These are phyloP conservation scores for Aphidius colemani DNA, from an alignment of 2,888 invertebrate genomes.

Conservation along the genomic window DNA sequence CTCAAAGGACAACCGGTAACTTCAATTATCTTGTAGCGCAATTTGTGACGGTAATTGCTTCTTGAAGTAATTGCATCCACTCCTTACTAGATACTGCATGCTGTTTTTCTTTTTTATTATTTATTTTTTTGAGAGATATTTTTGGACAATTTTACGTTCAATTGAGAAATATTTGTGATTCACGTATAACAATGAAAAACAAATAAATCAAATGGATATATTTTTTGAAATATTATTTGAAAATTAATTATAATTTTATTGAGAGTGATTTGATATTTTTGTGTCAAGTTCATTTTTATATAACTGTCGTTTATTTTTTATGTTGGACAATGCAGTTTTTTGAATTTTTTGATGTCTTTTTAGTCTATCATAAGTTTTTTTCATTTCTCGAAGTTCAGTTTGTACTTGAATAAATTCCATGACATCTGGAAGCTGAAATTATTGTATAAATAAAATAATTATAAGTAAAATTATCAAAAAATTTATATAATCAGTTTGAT, in stretches of 20 bases:
- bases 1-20: slow-evolving; percentile 20
- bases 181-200: background rate
- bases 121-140: background rate
- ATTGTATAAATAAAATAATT: slow-evolving; percentile 3
- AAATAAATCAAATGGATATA: background rate
- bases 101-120: background rate
- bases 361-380: slow-evolving; percentile 57
- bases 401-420: slow-evolving; percentile 66
- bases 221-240: slow-evolving; percentile 5
- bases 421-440: slow-evolving; percentile 61
- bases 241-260: too few species aligned
- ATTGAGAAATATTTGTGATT: too few species aligned
- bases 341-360: slow-evolving; percentile 45
- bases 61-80: slow-evolving; percentile 39
- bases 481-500: background rate
- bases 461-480: slow-evolving; percentile 1
- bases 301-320: slow-evolving; percentile 26
- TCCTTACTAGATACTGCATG: slow-evolving; percentile 20
- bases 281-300: slow-evolving; percentile 9
- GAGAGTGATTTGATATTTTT: too few species aligned
- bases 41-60: slow-evolving; percentile 43
- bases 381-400: slow-evolving; percentile 62
- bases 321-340: slow-evolving; percentile 31
- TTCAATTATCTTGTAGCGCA: slow-evolving; percentile 44
- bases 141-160: too few species aligned